A percentile compares a stretch with the other conserved stretches of the same genome.
Conservation (phyloP, 2,797 vertebrate species). For the Pantherophis vulpinus region DNA sequence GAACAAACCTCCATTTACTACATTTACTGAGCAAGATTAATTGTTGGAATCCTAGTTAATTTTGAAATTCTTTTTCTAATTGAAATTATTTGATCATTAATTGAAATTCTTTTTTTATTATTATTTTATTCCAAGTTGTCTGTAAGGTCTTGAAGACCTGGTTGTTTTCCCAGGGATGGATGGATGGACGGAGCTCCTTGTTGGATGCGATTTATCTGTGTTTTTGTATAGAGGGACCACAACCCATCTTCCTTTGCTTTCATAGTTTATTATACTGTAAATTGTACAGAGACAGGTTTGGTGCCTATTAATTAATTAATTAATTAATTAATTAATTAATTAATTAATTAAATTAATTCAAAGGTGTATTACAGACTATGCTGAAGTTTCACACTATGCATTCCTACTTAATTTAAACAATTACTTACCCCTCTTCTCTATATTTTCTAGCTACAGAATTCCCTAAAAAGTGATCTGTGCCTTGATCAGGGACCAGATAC, state of each 20-base stretch:
- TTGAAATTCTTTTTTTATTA: not conserved
- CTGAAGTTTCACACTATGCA: not conserved
- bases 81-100: too few relatives aligned
- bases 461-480: conserved; percentile 92
- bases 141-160: not conserved
- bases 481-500: conserved; percentile 96
- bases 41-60: not conserved
- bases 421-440: conserved; percentile 26
- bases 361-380: not conserved
- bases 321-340: not conserved
- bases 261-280: not conserved
- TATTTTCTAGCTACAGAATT: conserved; percentile 88
- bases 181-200: not conserved
- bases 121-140: not conserved
- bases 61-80: not conserved
- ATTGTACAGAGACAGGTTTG: not conserved
- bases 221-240: not conserved
- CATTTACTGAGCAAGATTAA: not conserved
- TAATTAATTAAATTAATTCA: not conserved
- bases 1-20: not conserved
- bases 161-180: not conserved
- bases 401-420: not conserved
- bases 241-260: not conserved
- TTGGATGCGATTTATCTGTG: not conserved
- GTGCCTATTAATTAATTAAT: not conserved